Evolutionary conservation across 2,797 vertebrate species (phyloP), one percentile per base, ranked within the genome.

Genomic region (Perodicticus potto): DNA sequence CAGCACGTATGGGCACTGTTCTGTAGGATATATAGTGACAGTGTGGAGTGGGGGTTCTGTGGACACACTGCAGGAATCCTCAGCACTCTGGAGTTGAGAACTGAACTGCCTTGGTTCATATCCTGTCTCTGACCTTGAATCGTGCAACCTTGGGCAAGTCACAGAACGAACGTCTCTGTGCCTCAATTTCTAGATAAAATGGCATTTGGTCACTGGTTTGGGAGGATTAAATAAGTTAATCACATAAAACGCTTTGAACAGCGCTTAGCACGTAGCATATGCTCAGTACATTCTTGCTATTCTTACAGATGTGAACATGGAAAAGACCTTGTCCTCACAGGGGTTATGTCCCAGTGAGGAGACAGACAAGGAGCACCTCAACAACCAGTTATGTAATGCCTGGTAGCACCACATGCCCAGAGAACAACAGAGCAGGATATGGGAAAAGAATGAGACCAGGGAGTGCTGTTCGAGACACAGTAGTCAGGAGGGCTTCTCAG

Each of bases 211-310:
- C 12, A 22, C 37, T 78, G 61, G 29, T 19, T 90, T 82, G 37
- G 72, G 27, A 49, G 57, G 67, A 53, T 77, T 73, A 40, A 77
- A 37, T 4, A 11, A 49, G 5, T 49, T 27, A 29, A 3, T 61
- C n/a, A 76, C 7, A 77, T 27, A 34, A 76, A 49, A n/a, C 45
- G 65, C 74, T 89, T 40, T 94, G 86, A 94, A 74, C 20, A 88
- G 57, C 17, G 34, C 43, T 32, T 37, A 32, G 45, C 40, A 72
- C 7, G 5, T 1, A 27, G 20, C 5, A n/a, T 0, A 1, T 8
- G 12, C 20, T 63, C 61, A 59, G 0, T n/a, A 55, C 19, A 19
- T 13, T 45, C 55, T 45, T 20, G 59, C 37, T 82, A 3, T 72
- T 92, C 29, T 89, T 61, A 40, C 0, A 57, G 59, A 34, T 40